Evolutionary conservation across 2,113 vertebrate species (phyloP).

Genomic region (Ellobius talpinus): DNA sequence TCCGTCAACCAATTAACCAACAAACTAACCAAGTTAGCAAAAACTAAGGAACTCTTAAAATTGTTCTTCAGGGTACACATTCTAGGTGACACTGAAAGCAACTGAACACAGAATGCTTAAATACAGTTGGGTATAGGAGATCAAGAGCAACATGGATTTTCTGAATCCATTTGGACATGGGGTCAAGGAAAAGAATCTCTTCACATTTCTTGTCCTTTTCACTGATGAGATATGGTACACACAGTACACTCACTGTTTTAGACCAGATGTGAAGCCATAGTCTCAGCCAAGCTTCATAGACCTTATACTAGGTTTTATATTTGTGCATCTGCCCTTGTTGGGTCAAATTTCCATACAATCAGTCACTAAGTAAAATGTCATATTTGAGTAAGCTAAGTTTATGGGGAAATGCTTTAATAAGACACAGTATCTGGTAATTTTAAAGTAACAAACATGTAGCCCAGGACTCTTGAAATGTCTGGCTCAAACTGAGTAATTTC

Average conservation of each 20-base stretch:
- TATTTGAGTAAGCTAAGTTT: constrained; percentile 1
- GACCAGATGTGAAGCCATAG: not conserved
- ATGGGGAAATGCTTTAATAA: constrained; percentile 40
- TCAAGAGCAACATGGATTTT: not conserved
- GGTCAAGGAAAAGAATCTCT: not conserved
- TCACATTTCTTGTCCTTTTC: not conserved
- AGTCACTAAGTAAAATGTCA: not conserved
- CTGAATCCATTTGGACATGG: constrained; percentile 4
- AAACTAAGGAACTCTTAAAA: constrained; percentile 15
- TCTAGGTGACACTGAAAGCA: not conserved
- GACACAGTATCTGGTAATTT: constrained; percentile 33
- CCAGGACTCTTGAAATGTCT: constrained; percentile 21
- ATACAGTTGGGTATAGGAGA: not conserved
- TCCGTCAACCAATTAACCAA: not conserved
- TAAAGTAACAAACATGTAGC: not conserved
- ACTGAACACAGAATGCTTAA: not conserved
- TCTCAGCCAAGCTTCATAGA: not conserved
- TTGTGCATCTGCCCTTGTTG: not conserved
- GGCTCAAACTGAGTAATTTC: not conserved
- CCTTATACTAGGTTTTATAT: constrained; percentile 5
- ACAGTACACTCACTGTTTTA: not conserved
- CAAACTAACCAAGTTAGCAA: not conserved
- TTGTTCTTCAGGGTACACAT: not conserved
- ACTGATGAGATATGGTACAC: not conserved
- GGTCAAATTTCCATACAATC: not conserved